These are phyloP conservation scores for Cerceris rybyensis DNA, from an alignment of 2,888 invertebrate species.

Conservation along the genomic window DNA sequence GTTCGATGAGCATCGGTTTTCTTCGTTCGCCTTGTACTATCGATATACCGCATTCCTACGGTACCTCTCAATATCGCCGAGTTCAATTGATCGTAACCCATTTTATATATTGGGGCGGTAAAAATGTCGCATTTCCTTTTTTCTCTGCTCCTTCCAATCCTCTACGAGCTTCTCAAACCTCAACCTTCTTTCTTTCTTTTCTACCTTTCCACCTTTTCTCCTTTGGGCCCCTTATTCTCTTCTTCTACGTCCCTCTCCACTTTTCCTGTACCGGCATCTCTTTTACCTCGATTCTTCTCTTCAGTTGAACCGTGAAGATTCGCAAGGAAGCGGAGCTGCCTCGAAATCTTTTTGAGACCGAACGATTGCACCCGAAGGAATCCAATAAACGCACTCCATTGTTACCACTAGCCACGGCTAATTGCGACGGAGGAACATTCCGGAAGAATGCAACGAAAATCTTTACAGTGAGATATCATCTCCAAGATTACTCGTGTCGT, in stretches of 20 bases:
- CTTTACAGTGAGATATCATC: constrained; percentile 37
- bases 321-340: constrained; percentile 23
- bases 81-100: constrained; percentile 70
- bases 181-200: neutral
- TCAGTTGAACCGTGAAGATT: constrained; percentile 9
- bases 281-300: constrained; percentile 31
- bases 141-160: constrained; percentile 20
- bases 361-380: constrained; percentile 56
- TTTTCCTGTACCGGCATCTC: neutral
- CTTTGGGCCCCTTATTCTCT: neutral
- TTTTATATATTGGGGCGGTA: constrained; percentile 68
- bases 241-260: neutral
- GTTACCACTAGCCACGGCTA: constrained; percentile 52
- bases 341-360: constrained; percentile 56
- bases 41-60: constrained; percentile 58
- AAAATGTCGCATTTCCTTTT: constrained; percentile 65
- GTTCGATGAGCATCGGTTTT: constrained; percentile 68
- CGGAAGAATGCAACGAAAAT: neutral
- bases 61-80: constrained; percentile 64
- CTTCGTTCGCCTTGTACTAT: constrained; percentile 43
- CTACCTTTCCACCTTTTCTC: constrained; percentile 4
- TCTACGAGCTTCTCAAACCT: constrained; percentile 9
- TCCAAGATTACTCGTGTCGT: neutral
- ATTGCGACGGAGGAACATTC: constrained; percentile 44
- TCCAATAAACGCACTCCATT: constrained; percentile 65